Evolutionary conservation across 53 echinoderm and acorn worm genomes (phyloP).

Genomic region (Luidia sarsii): DNA sequence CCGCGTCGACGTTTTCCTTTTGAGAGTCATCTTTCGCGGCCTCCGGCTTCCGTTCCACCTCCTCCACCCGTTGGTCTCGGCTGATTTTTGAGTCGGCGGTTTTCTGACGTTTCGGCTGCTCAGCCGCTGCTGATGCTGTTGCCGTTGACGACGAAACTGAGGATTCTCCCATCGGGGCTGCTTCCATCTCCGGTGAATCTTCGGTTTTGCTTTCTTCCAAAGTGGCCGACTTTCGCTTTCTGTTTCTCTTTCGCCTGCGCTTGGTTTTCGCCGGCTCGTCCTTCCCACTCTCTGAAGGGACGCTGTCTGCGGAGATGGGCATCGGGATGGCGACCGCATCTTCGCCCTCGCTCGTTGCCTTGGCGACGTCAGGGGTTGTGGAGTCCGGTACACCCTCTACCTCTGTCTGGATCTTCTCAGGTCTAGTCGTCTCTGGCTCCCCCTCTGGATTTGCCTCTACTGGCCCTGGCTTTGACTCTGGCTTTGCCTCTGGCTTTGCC

Average conservation of each 20-base stretch:
- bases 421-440: no score
- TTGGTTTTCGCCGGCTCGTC: not conserved
- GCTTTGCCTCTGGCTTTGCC: no score
- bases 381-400: conserved; percentile 5
- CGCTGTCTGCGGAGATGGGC: not conserved
- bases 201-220: not conserved
- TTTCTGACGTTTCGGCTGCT: not conserved
- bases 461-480: no score
- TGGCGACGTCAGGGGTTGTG: not conserved
- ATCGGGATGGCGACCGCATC: conserved; percentile 24
- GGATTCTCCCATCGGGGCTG: not conserved
- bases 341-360: not conserved
- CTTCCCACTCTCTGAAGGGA: not conserved
- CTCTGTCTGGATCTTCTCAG: no score
- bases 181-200: not conserved
- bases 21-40: not conserved
- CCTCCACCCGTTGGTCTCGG: no score
- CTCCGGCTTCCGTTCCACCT: no score
- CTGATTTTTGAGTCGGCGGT: no score
- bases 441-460: no score
- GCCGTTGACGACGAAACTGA: conserved; percentile 17
- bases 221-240: conserved; percentile 16
- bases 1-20: conserved; percentile 35
- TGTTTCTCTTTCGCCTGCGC: not conserved
- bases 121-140: not conserved